Base-by-base conservation (phyloP, 2,888 invertebrate genomes). In the Cremastinae sp. region DNA sequence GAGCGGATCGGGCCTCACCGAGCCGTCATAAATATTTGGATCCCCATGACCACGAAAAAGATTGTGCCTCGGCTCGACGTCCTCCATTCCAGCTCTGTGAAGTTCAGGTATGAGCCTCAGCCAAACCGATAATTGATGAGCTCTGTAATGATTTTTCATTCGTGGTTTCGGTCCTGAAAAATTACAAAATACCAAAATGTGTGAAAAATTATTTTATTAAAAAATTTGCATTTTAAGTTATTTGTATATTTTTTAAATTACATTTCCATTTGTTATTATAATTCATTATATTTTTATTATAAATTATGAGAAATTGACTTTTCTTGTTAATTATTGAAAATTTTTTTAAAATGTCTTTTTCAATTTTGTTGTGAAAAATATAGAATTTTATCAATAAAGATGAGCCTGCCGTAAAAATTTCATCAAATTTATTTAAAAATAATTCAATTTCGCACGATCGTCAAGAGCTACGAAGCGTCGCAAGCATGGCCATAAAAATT, bases 51-150 rank as follows among this genome's bases (percentile, higher is more conserved):
- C 95, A 81, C 95, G 93, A 90, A 98, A 96, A 80, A 97, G 93
- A 90, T 98, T 97, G 91, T 97, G 96, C 55, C 95, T 92, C 0
- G 95, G 94, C 49, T 95, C 95, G 7, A 96, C 96, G 89, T 96
- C 96, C 85, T 96, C 96, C 96, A 96, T 96, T 2, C 96, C 96
- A 0, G 96, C 95, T 65, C 96, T 92, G 88, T 96, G 96, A 0
- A 96, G 92, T 89, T 98, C 97, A 0, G 98, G 98, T 55, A 98
- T 96, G 5, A 98, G 92, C 4, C 98, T 95, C 7, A 98, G 90
- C 98, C 98, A 98, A 51, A 98, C 96, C 55, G 98, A 97, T 59
- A 98, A 92, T 88, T 98, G 97, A 90, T 98, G 97, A 0, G 98
- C 97, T 58, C 98, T 93, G 91, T 96, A 98, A 91, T 98, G 98